Evolutionary conservation across 2,888 invertebrate species (phyloP).

Genomic region (Xestia ashworthii): DNA sequence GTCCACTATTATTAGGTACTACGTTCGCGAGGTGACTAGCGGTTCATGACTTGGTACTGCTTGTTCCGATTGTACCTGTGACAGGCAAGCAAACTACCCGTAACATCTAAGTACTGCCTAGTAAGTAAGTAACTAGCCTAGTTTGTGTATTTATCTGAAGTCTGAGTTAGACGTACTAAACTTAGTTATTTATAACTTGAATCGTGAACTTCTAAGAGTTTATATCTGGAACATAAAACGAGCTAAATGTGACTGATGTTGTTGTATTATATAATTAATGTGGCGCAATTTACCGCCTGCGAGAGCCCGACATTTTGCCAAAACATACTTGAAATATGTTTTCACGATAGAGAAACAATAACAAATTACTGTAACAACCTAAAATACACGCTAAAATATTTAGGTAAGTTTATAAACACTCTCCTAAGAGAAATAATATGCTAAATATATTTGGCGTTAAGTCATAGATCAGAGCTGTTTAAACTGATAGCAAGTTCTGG

Average conservation of each 20-base stretch:
- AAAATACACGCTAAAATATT: constrained; percentile 46
- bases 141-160: constrained; percentile 59
- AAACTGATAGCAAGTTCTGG: constrained; percentile 19
- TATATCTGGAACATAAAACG: constrained; percentile 61
- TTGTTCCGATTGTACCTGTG: constrained; percentile 69
- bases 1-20: constrained; percentile 73
- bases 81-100: constrained; percentile 13
- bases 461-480: constrained; percentile 28
- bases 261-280: constrained; percentile 65
- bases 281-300: constrained; percentile 59
- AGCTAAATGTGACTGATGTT: constrained; percentile 63
- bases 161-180: constrained; percentile 52
- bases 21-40: constrained; percentile 74
- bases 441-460: constrained; percentile 33
- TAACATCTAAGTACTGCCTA: neutral
- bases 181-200: constrained; percentile 54
- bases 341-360: constrained; percentile 58
- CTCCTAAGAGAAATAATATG: constrained; percentile 41
- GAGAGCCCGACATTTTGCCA: constrained; percentile 58
- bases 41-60: constrained; percentile 65
- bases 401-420: constrained; percentile 41
- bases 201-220: constrained; percentile 64
- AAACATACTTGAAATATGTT: constrained; percentile 58
- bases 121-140: neutral
- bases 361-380: constrained; percentile 50